Conservation (phyloP, 2,797 vertebrate genomes). For the Mico argentatus region DNA sequence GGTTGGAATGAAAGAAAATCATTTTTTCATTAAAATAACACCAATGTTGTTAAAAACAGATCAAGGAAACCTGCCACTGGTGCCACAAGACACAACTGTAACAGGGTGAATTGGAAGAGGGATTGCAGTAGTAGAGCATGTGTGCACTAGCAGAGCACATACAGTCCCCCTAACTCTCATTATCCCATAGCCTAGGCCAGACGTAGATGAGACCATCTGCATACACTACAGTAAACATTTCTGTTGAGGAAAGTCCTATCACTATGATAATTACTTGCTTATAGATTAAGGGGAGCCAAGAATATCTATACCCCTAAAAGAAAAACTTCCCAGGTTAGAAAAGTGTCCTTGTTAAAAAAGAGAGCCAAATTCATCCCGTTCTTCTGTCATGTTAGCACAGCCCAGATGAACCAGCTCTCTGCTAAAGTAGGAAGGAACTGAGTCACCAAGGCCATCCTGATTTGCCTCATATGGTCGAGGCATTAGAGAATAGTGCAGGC, state of each 20-base stretch:
- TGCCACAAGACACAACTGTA: not conserved
- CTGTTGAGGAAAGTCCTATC: not conserved
- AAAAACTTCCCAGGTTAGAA: not conserved
- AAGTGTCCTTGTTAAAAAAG: not conserved
- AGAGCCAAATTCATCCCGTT: not conserved
- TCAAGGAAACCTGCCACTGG: not conserved
- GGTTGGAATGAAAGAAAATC: conserved; percentile 17
- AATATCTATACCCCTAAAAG: not conserved
- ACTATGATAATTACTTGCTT: not conserved
- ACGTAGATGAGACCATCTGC: not conserved
- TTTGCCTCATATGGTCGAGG: not conserved
- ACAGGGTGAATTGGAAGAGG: not conserved
- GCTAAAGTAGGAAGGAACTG: not conserved
- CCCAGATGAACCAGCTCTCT: not conserved
- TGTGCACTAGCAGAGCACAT: not conserved
- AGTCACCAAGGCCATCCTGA: not conserved
- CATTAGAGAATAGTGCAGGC: not conserved
- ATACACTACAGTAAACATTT: not conserved
- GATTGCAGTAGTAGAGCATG: not conserved
- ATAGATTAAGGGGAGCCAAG: not conserved
- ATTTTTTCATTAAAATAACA: not conserved
- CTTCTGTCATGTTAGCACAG: not conserved
- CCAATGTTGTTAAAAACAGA: conserved; percentile 5
- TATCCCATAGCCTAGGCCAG: not conserved
- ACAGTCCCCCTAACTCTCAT: not conserved